Evolutionary conservation across 2,113 vertebrate species (phyloP).

Genomic region (Drymodes brunneopygia): DNA sequence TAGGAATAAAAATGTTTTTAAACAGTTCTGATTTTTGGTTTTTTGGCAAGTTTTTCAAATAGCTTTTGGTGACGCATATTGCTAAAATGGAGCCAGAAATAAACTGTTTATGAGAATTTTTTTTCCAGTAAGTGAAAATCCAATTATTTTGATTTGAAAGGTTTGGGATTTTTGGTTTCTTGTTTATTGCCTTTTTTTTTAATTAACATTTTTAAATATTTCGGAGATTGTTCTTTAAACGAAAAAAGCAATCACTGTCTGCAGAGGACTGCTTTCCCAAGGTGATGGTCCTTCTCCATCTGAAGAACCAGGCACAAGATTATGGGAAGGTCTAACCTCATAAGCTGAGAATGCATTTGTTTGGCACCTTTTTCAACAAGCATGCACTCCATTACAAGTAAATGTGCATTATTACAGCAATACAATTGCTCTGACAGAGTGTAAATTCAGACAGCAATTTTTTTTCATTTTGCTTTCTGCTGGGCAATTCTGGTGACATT

Average conservation of each 20-base stretch:
- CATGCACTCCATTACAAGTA: background rate
- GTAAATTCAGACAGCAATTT: background rate
- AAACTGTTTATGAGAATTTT: background rate
- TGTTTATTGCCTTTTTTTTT: background rate
- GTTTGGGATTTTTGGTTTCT: background rate
- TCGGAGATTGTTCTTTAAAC: background rate
- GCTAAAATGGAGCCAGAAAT: background rate
- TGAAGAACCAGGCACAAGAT: background rate
- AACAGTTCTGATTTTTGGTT: background rate
- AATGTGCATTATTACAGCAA: background rate
- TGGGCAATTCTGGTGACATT: background rate
- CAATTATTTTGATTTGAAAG: background rate
- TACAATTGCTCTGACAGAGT: background rate
- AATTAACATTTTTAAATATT: background rate
- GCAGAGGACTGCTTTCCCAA: background rate
- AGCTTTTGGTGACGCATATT: background rate
- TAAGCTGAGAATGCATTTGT: background rate
- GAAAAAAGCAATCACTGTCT: background rate
- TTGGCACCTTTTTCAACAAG: background rate
- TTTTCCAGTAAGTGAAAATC: background rate
- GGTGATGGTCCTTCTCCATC: background rate
- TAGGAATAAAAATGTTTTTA: background rate
- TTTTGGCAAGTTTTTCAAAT: constrained; percentile 7
- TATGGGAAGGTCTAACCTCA: background rate
- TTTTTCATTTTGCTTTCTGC: background rate